phyloP scores from a whole-genome alignment of 2,797 vertebrate genomes.

The Clarias platycephalus region DNA sequence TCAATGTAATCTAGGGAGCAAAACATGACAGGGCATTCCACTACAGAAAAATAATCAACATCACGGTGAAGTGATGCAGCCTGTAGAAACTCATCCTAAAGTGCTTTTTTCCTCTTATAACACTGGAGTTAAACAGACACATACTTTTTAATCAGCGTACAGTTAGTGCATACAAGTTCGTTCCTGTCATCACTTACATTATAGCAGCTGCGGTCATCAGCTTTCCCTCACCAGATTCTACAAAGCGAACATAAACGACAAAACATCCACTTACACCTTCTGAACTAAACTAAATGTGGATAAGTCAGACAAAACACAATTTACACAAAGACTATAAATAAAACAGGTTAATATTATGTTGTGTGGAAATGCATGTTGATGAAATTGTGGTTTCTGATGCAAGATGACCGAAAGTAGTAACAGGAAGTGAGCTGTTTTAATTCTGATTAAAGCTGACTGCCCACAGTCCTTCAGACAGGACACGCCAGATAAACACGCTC shows the following conservation, averaged over 20 bases:
- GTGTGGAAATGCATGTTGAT: slow-evolving; percentile 22
- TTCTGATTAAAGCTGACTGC: slow-evolving; percentile 15
- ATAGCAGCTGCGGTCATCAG: background rate
- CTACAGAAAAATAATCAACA: background rate
- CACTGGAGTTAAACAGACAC: background rate
- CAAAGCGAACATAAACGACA: background rate
- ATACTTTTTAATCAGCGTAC: background rate
- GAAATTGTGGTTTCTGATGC: background rate
- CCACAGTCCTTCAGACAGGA: background rate
- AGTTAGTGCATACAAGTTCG: background rate
- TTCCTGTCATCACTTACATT: background rate
- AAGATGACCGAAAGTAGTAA: slow-evolving; percentile 32
- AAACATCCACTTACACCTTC: background rate
- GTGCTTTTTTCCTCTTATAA: background rate
- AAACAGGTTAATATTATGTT: background rate
- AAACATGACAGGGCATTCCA: background rate
- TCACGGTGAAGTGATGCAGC: background rate
- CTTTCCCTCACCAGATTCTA: background rate
- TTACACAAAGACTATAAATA: background rate
- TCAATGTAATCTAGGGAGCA: background rate
- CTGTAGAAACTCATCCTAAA: background rate
- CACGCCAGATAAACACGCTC: background rate
- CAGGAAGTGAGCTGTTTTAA: slow-evolving; percentile 44
- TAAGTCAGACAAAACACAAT: background rate
- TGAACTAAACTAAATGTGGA: background rate